Percentiles rank a stretch among this genome's conserved stretches.
These are phyloP conservation scores for Acanthiza pusilla DNA, from an alignment of 2,797 vertebrate genomes.

Conservation along the genomic window DNA sequence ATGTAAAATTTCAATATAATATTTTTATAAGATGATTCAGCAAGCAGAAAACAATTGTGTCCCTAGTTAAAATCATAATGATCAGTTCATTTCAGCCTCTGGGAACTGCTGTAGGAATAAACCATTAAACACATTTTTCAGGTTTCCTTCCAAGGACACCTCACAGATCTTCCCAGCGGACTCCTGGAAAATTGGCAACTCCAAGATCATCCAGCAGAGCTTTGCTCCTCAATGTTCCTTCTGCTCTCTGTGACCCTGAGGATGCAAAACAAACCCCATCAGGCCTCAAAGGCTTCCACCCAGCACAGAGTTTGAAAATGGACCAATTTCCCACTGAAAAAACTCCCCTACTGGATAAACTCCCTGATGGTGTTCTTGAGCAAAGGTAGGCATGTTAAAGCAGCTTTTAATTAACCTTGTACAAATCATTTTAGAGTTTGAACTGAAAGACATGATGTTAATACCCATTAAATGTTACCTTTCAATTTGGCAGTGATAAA, in stretches of 20 bases:
- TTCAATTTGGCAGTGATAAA: neutral
- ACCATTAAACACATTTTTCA: neutral
- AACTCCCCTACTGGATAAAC: neutral
- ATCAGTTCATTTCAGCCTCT: neutral
- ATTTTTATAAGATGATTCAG: neutral
- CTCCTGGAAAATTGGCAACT: neutral
- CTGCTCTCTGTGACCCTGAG: neutral
- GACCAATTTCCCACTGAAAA: neutral
- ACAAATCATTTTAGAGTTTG: neutral
- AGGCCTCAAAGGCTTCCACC: neutral
- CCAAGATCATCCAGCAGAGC: neutral
- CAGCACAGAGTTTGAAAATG: neutral
- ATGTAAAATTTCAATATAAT: neutral
- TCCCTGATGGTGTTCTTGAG: neutral
- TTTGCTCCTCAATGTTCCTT: neutral
- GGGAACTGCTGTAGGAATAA: neutral
- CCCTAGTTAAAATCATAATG: neutral
- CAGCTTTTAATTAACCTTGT: neutral
- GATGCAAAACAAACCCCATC: neutral
- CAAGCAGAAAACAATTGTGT: neutral
- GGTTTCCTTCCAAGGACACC: constrained; percentile 25
- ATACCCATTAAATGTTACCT: neutral
- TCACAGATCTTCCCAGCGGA: neutral
- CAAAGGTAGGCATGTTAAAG: constrained; percentile 18
- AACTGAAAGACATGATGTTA: neutral